These are phyloP conservation scores for Lasiommata megera DNA, from an alignment of 2,888 invertebrate genomes.

Conservation along the genomic window DNA sequence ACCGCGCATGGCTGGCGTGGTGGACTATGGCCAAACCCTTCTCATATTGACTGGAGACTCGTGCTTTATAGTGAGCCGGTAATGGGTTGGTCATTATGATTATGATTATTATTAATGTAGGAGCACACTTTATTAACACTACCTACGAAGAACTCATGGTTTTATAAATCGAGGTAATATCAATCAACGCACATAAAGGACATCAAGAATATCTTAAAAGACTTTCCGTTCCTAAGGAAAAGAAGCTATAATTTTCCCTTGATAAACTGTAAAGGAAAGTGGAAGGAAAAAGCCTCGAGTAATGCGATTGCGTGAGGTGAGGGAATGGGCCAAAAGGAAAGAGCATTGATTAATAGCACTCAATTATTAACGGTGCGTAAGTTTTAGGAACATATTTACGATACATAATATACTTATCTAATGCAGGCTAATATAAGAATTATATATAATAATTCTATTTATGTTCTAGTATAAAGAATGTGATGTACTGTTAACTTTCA, in stretches of 20 bases:
- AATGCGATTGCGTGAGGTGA: conserved; percentile 31
- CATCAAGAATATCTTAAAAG: neutral
- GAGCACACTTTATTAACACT: too few relatives aligned
- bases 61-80: too few relatives aligned
- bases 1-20: too few relatives aligned
- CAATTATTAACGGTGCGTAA: conserved; percentile 19
- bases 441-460: too few relatives aligned
- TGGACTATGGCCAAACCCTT: too few relatives aligned
- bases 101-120: too few relatives aligned
- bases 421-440: too few relatives aligned
- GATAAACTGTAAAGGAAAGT: conserved; percentile 23
- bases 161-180: conserved; percentile 1
- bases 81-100: too few relatives aligned
- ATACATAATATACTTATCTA: neutral
- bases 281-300: conserved; percentile 32
- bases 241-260: conserved; percentile 19
- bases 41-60: too few relatives aligned
- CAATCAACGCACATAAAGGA: neutral
- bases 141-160: neutral
- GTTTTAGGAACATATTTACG: neutral
- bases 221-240: conserved; percentile 15
- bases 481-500: too few relatives aligned
- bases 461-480: too few relatives aligned
- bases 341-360: conserved; percentile 31
- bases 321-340: conserved; percentile 27